These are phyloP conservation scores for Rhineura floridana DNA, from an alignment of 2,113 vertebrate genomes.

Conservation along the genomic window DNA sequence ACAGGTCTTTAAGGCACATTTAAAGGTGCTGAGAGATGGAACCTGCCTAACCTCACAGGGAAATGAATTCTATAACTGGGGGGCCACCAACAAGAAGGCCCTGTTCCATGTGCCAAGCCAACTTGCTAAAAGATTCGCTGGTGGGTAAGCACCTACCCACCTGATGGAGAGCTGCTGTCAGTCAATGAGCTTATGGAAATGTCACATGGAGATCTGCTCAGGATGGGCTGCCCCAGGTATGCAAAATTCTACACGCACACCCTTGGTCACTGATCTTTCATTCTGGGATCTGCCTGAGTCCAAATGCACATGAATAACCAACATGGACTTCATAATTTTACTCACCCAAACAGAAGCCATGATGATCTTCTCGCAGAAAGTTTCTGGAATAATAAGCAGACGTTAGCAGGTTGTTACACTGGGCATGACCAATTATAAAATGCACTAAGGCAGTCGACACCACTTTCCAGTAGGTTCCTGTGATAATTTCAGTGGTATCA, in stretches of 20 bases:
- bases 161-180: too few relatives aligned
- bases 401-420: not conserved
- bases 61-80: too few relatives aligned
- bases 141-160: not conserved
- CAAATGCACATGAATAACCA: not conserved
- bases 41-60: too few relatives aligned
- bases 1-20: too few relatives aligned
- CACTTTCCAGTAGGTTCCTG: not conserved
- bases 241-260: not conserved
- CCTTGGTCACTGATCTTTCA: too few relatives aligned
- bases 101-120: too few relatives aligned
- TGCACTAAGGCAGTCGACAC: too few relatives aligned
- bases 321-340: not conserved
- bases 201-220: too few relatives aligned
- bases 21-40: too few relatives aligned
- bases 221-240: too few relatives aligned
- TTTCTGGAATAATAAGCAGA: not conserved
- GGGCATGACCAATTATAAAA: not conserved
- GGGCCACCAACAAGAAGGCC: too few relatives aligned
- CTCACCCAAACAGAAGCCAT: conserved; percentile 71
- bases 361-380: conserved; percentile 7
- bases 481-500: not conserved
- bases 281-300: not conserved
- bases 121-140: not conserved
- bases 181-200: too few relatives aligned